phyloP scores from a whole-genome alignment of 2,888 invertebrate genomes.

The Choristoneura rosaceana region DNA sequence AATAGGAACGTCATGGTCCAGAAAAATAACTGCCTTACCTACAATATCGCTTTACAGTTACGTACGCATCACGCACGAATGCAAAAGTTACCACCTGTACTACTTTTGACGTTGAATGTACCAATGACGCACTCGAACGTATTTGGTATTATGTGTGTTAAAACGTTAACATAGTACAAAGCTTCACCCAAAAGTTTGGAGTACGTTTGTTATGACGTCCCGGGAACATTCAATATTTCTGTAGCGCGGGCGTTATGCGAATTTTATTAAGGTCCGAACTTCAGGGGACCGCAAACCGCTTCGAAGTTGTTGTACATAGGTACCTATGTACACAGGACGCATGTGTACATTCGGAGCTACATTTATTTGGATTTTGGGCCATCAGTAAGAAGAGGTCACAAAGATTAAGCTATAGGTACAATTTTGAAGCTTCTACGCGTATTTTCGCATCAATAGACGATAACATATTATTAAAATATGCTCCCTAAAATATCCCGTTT shows the following conservation, averaged over 20 bases:
- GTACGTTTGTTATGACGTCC: constrained; percentile 21
- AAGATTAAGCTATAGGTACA: not conserved
- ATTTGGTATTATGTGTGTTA: not conserved
- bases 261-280: constrained; percentile 38
- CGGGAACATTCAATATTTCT: constrained; percentile 25
- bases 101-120: not conserved
- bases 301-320: not conserved
- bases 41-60: too few relatives aligned
- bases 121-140: not conserved
- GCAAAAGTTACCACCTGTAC: too few relatives aligned
- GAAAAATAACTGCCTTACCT: too few relatives aligned
- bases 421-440: not conserved
- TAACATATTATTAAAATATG: not conserved
- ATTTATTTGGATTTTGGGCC: constrained; percentile 6
- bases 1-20: too few relatives aligned
- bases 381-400: not conserved
- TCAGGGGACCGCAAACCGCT: constrained; percentile 21
- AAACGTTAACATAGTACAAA: constrained; percentile 3
- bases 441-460: not conserved
- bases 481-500: not conserved
- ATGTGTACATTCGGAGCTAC: not conserved
- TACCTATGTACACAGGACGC: too few relatives aligned
- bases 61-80: too few relatives aligned
- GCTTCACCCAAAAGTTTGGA: constrained; percentile 33
- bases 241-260: constrained; percentile 19